phyloP scores from a whole-genome alignment of 2,888 invertebrate species.

The Standfussiana lucernea region DNA sequence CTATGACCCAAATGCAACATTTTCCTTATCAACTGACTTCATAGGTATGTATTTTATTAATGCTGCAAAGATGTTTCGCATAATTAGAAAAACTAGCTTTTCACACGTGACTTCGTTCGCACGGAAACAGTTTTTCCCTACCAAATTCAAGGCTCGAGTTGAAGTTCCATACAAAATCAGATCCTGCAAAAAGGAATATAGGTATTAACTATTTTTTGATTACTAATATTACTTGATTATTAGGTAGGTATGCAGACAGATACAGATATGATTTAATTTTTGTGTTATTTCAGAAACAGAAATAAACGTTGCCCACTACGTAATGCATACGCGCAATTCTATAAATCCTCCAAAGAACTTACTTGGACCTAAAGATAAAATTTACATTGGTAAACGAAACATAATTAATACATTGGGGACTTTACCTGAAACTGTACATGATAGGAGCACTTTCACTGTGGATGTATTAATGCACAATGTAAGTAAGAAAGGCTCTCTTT shows the following conservation, averaged over 20 bases:
- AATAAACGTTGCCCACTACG: constrained; percentile 47
- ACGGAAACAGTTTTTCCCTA: background rate
- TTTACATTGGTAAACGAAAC: background rate
- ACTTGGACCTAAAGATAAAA: background rate
- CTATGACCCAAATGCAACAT: constrained; percentile 71
- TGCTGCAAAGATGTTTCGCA: background rate
- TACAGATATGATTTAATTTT: too few relatives aligned
- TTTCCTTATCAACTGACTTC: constrained; percentile 73
- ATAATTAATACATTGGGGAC: constrained; percentile 26
- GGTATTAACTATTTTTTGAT: background rate
- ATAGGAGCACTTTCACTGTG: constrained; percentile 80
- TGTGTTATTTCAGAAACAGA: constrained; percentile 51
- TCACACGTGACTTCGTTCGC: background rate
- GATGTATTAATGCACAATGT: constrained; percentile 83
- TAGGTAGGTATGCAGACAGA: too few relatives aligned
- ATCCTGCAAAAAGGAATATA: background rate
- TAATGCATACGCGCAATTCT: constrained; percentile 67
- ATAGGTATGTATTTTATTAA: constrained; percentile 64
- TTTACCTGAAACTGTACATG: constrained; percentile 78
- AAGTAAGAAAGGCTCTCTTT: constrained; percentile 62
- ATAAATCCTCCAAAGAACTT: constrained; percentile 52
- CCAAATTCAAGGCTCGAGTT: background rate
- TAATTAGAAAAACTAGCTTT: background rate
- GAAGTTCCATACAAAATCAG: background rate
- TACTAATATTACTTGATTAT: background rate